Base-by-base conservation (phyloP, 2,113 vertebrate genomes). In the Meles meles region DNA sequence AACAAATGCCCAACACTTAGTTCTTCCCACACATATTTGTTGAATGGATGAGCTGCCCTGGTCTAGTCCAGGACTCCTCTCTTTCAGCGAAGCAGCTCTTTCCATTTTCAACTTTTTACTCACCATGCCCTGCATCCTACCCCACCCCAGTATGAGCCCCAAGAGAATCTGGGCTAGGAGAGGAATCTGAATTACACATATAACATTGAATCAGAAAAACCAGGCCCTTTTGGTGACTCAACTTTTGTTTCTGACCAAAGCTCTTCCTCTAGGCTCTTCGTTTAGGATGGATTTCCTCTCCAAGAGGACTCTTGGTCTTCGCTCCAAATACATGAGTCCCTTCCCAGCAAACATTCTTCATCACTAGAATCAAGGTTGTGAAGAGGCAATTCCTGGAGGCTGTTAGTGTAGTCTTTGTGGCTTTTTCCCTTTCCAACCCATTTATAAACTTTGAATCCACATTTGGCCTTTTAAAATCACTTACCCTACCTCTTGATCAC, bases 181-280 rank as follows among this genome's bases (percentile, higher is more conserved):
- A 93, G 34, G 25, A 90, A 86, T 94, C 84, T 92, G 42, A 80
- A 94, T 83, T 67, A 86, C 49, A 96, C n/a, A 90, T 37, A 52
- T 52, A 93, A 93, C 18, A 8, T 37, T 61, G 87, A 49, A 52
- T 63, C 57, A 76, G 65, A 88, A 82, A 93, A 80, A 72, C 44
- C 87, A 79, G 15, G 55, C 14, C 44, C 25, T 88, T 72, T 42
- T 91, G 49, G n/a, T 90, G 67, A 96, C 61, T 95, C 77, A 96
- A 4, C 10, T 44, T 92, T 80, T 79, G 21, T 57, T 89, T 92
- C 37, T 15, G 44, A 18, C 44, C 37, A 14, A 63, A 77, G 77
- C 61, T 72, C 39, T 82, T 93, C 65, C 47, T 80, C 25, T 5
- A 42, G 37, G 4, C 6, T 90, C 25, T 97, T 94, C 6, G 1